A percentile compares a stretch with the other conserved stretches of the same genome.
phyloP scores from a whole-genome alignment of 2,797 vertebrate species.

The Podargus strigoides region DNA sequence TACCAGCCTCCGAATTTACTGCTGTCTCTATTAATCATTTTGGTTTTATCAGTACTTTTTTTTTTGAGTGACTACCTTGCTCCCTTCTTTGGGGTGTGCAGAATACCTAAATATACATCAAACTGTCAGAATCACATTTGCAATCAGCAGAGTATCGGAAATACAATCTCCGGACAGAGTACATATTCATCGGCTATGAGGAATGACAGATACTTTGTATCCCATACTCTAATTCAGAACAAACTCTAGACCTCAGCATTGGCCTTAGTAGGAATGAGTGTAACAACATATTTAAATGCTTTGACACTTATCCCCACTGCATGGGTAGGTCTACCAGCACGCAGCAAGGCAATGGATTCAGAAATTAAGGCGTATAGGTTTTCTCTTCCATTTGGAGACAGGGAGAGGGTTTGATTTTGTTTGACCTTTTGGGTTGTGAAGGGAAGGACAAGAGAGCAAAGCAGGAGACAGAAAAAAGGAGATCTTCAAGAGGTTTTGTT shows the following conservation, averaged over 20 bases:
- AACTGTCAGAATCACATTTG: neutral
- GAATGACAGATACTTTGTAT: neutral
- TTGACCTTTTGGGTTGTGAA: neutral
- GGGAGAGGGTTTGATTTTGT: neutral
- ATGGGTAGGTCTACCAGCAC: neutral
- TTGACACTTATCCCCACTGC: neutral
- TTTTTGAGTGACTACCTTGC: neutral
- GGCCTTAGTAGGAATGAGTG: neutral
- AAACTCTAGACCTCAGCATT: neutral
- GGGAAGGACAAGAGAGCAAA: neutral
- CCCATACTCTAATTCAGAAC: neutral
- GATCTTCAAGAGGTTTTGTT: neutral
- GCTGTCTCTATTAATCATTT: neutral
- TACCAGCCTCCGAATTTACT: neutral
- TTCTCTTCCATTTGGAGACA: neutral
- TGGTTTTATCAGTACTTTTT: neutral
- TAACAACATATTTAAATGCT: neutral
- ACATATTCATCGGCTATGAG: neutral
- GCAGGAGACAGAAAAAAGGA: neutral
- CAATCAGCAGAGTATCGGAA: neutral
- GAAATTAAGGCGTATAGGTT: neutral
- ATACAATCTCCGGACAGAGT: neutral
- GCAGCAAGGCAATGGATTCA: neutral
- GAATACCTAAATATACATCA: neutral
- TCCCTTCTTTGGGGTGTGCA: neutral